These are phyloP conservation scores for Caenorhabditis panamensis DNA, from an alignment of 2,888 invertebrate species.

Conservation along the genomic window DNA sequence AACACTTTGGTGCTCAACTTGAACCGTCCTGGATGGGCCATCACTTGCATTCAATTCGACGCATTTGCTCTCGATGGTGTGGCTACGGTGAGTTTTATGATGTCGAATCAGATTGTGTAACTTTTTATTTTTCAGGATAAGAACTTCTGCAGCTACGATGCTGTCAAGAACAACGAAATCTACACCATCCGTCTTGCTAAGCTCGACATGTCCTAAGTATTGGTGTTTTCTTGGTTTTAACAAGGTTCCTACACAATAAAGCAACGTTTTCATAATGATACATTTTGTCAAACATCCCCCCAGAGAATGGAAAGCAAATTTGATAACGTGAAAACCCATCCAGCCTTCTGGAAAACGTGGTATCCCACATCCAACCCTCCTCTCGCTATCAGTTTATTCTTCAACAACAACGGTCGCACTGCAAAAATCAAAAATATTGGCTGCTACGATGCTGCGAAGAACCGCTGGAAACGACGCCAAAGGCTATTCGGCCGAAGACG, in stretches of 20 bases:
- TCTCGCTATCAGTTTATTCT: too few species aligned
- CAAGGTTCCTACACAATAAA: background rate
- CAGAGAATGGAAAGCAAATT: too few species aligned
- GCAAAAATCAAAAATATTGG: conserved; percentile 29
- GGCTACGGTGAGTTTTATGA: conserved; percentile 16
- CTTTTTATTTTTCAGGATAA: conserved; percentile 51
- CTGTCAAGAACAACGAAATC: conserved; percentile 39
- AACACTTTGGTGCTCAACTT: conserved; percentile 61
- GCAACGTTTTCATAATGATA: background rate
- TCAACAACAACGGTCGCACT: too few species aligned
- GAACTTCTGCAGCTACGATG: conserved; percentile 70
- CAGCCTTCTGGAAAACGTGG: too few species aligned
- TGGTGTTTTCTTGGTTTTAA: background rate
- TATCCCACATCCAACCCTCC: too few species aligned
- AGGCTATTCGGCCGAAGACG: conserved; percentile 17
- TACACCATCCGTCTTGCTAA: conserved; percentile 65
- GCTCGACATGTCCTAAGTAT: conserved; percentile 61
- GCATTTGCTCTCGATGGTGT: conserved; percentile 45
- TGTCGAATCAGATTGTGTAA: background rate
- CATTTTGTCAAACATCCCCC: too few species aligned
- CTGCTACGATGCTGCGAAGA: conserved; percentile 44
- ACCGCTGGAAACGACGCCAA: conserved; percentile 40
- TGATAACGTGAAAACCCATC: too few species aligned
- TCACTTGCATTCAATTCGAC: conserved; percentile 61
- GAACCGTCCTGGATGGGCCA: conserved; percentile 65